Conservation (phyloP, 2,888 invertebrate species). For the Drosophila multiciliata region DNA sequence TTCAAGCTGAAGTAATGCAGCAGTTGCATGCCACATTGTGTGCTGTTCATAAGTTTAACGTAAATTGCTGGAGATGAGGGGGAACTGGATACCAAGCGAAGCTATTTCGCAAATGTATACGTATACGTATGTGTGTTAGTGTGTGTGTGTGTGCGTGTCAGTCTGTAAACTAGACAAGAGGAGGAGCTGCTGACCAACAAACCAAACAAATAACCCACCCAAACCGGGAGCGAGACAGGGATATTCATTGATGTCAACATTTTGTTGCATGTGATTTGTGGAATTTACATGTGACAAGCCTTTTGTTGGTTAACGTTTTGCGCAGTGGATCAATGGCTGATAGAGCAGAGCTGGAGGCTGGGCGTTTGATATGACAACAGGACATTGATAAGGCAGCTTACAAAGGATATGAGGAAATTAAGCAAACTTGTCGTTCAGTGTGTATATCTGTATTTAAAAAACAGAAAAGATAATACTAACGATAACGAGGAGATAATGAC, state of each 20-base stretch:
- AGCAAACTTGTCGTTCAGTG: neutral
- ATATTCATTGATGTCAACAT: constrained; percentile 67
- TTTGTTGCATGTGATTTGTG: constrained; percentile 64
- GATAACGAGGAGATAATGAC: neutral
- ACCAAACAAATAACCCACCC: constrained; percentile 36
- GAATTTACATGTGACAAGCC: constrained; percentile 52
- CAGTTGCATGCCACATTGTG: constrained; percentile 23
- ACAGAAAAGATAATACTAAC: neutral
- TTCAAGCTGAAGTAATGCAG: constrained; percentile 1
- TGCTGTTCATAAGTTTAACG: constrained; percentile 62
- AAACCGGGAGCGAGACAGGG: neutral
- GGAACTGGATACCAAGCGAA: constrained; percentile 38
- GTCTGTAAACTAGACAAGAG: constrained; percentile 35
- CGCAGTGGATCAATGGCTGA: constrained; percentile 60
- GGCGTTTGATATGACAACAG: neutral
- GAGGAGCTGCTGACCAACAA: constrained; percentile 30
- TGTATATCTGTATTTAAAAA: neutral
- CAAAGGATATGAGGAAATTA: constrained; percentile 30
- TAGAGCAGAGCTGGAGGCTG: neutral
- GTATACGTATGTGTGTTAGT: neutral
- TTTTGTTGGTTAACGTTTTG: constrained; percentile 55
- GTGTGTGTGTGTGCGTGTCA: constrained; percentile 7
- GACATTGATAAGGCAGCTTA: constrained; percentile 27
- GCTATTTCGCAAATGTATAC: neutral
- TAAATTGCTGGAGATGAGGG: constrained; percentile 65